Evolutionary conservation across 2,797 vertebrate genomes (phyloP).

Genomic region (Oreortyx pictus): DNA sequence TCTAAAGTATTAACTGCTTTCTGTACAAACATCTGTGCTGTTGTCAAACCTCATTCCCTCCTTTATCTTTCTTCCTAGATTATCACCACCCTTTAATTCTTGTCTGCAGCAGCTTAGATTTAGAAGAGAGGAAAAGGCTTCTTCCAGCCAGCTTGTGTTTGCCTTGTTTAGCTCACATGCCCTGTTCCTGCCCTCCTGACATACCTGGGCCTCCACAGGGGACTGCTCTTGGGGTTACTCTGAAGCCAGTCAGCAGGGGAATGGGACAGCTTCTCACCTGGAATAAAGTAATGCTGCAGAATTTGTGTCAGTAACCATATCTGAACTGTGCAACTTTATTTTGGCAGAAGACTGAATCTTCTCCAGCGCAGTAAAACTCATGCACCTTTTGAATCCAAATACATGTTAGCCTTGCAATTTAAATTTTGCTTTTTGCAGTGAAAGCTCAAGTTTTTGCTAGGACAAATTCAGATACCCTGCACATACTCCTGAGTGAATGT

Average conservation of each 20-base stretch:
- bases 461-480: background rate
- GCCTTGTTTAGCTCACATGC: no score
- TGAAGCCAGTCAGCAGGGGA: background rate
- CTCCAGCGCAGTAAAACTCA: background rate
- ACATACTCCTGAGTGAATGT: background rate
- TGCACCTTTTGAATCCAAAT: background rate
- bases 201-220: background rate
- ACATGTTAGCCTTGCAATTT: background rate
- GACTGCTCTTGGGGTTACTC: background rate
- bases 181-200: background rate
- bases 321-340: background rate
- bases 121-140: background rate
- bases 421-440: background rate
- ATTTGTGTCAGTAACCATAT: background rate
- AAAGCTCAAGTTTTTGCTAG: background rate
- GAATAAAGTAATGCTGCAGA: background rate
- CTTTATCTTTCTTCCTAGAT: background rate
- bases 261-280: fast-evolving
- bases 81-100: background rate
- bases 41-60: background rate
- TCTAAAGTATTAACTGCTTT: background rate
- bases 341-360: background rate
- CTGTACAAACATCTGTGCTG: background rate
- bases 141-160: background rate
- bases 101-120: background rate